Conservation (phyloP, 2,797 vertebrate species). For the Mastacembelus armatus region DNA sequence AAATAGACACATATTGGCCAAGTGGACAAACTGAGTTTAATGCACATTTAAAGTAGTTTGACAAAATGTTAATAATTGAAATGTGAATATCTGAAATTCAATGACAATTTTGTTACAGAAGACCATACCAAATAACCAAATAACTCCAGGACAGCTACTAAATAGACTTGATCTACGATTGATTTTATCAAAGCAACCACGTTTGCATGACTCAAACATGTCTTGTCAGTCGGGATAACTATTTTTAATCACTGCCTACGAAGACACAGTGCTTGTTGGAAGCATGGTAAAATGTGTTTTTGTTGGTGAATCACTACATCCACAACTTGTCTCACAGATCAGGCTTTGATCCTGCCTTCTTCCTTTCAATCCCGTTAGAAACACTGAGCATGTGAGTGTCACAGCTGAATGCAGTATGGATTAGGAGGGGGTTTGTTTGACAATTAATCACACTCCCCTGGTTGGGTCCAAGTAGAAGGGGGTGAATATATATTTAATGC, state of each 20-base stretch:
- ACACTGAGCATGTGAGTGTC: constrained; percentile 30
- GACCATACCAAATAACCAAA: neutral
- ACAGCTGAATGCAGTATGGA: constrained; percentile 28
- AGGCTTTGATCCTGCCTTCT: constrained; percentile 54
- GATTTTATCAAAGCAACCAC: neutral
- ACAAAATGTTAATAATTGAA: neutral
- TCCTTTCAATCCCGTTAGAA: constrained; percentile 47
- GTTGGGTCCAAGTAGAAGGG: constrained; percentile 6
- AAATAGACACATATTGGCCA: too few species aligned
- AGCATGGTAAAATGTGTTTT: constrained; percentile 40
- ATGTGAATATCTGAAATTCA: neutral
- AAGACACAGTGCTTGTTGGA: constrained; percentile 25
- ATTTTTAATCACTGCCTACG: constrained; percentile 44
- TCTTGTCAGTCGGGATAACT: constrained; percentile 38
- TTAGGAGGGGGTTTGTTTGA: constrained; percentile 15
- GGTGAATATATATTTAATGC: constrained; percentile 6
- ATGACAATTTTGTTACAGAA: neutral
- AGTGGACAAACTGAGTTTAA: too few species aligned
- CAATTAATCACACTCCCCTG: constrained; percentile 45
- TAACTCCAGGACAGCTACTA: neutral
- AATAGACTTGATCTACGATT: constrained; percentile 6
- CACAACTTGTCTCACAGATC: constrained; percentile 60
- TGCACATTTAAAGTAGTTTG: neutral
- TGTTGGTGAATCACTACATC: constrained; percentile 66
- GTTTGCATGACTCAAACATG: constrained; percentile 36